Base-by-base conservation (phyloP, 2,113 vertebrate species). In the Lophochroa leadbeateri region DNA sequence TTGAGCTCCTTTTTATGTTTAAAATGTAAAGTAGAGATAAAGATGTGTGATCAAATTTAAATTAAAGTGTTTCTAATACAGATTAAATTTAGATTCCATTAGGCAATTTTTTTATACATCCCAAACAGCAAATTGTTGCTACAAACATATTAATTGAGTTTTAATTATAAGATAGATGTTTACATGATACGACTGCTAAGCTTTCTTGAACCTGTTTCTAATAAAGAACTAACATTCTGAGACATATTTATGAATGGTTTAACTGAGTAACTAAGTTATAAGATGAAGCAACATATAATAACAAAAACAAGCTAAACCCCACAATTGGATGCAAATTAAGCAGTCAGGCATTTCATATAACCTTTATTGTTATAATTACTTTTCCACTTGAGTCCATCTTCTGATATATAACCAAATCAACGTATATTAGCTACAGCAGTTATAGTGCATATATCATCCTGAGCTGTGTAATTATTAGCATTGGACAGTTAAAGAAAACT, bases 141-240 rank as follows among this genome's bases (percentile, higher is more conserved):
- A 78, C 70, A 96, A 95, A 94, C 72, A 95, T 86, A 81, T 95
- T 96, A 96, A 97, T 94, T 92, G 78, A 88, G 81, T 75, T 96
- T 95, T 96, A 96, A 97, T 96, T 96, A 82, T 72, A 80, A 83
- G 90, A 92, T 69, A 91, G 80, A 96, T 92, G 64, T 52, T 94
- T 94, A 46, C 84, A 77, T 77, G 86, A 96, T 92, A 57, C 75
- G 57, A 96, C 92, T 94, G 84, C 86, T 90, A 95, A 97, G 58
- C 67, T 78, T 92, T 65, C 70, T 94, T 95, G 87, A 95, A 95
- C 96, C 61, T 44, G 20, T 89, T 96, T 96, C 76, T 93, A 43
- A 87, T 86, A 95, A 76, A 91, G 28, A 95, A 76, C 53, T 90
- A 81, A 89, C 47, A 91, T 88, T 75, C 78, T 0, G 4, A 95